Percentiles rank a stretch among this genome's conserved stretches.
phyloP scores from a whole-genome alignment of 1,140 invertebrate genomes.

The Drosophila micromelanica region DNA sequence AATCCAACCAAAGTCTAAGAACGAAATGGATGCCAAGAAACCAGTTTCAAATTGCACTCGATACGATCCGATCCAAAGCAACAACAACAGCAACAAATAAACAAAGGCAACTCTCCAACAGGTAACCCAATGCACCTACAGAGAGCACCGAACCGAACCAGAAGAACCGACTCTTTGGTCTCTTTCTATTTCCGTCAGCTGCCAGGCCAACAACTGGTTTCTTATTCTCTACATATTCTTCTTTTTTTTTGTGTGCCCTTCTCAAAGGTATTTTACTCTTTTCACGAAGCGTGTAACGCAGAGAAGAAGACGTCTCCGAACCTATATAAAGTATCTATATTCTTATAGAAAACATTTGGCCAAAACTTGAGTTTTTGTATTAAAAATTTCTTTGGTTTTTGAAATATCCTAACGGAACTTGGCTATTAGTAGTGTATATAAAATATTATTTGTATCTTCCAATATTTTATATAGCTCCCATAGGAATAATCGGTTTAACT shows the following conservation, averaged over 20 bases:
- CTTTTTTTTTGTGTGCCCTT: conserved; percentile 16
- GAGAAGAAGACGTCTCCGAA: too few relatives aligned
- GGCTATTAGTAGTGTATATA: too few relatives aligned
- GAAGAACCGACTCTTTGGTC: conserved; percentile 49
- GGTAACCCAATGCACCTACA: conserved; percentile 79
- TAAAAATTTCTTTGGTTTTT: too few relatives aligned
- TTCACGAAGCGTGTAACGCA: too few relatives aligned
- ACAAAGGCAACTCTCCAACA: conserved; percentile 45
- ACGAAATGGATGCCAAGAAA: conserved; percentile 47
- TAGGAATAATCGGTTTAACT: too few relatives aligned
- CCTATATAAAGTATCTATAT: too few relatives aligned
- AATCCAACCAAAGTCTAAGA: conserved; percentile 18
- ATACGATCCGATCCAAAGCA: conserved; percentile 18
- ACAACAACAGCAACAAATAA: conserved; percentile 22
- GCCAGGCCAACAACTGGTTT: conserved; percentile 57
- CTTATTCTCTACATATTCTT: conserved; percentile 20
- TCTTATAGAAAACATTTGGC: too few relatives aligned
- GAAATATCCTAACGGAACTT: too few relatives aligned
- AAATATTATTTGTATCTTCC: too few relatives aligned
- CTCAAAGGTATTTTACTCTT: too few relatives aligned
- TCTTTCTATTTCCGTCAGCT: conserved; percentile 78
- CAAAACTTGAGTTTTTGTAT: too few relatives aligned
- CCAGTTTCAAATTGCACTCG: conserved; percentile 66
- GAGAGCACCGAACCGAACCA: conserved; percentile 53
- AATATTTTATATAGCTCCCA: too few relatives aligned